Conservation (phyloP, 1,140 invertebrate genomes). For the Drosophila punjabiensis region DNA sequence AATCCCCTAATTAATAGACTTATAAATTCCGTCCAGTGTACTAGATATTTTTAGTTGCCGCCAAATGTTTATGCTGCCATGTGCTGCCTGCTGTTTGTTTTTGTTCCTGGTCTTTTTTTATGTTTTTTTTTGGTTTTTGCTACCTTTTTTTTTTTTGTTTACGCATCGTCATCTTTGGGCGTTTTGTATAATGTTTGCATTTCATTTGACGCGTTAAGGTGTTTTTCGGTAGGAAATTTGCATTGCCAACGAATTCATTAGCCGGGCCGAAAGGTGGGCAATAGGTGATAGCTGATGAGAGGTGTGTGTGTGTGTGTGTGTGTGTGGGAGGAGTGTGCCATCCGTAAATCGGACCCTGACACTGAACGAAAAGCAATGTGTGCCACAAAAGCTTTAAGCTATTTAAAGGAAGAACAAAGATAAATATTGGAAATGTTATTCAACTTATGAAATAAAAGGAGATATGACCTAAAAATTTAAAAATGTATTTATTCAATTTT, state of each 20-base stretch:
- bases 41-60: constrained; percentile 56
- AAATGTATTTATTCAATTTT: not conserved
- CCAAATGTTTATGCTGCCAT: constrained; percentile 73
- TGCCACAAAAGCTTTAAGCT: constrained; percentile 16
- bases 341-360: constrained; percentile 19
- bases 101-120: constrained; percentile 14
- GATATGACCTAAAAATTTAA: not conserved
- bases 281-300: not conserved
- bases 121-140: constrained; percentile 49
- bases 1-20: not conserved
- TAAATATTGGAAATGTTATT: constrained; percentile 8
- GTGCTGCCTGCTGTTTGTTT: constrained; percentile 51
- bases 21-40: constrained; percentile 12
- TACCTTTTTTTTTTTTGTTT: constrained; percentile 49
- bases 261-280: constrained; percentile 3
- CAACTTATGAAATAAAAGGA: not conserved
- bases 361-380: constrained; percentile 14
- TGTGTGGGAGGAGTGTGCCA: constrained; percentile 4
- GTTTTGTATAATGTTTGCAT: constrained; percentile 72
- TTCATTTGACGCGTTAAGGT: constrained; percentile 72
- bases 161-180: constrained; percentile 54
- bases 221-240: constrained; percentile 63
- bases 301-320: not conserved
- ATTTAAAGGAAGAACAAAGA: constrained; percentile 3
- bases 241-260: constrained; percentile 80